Conservation (phyloP, 2,797 vertebrate genomes). For the Potorous gilbertii region DNA sequence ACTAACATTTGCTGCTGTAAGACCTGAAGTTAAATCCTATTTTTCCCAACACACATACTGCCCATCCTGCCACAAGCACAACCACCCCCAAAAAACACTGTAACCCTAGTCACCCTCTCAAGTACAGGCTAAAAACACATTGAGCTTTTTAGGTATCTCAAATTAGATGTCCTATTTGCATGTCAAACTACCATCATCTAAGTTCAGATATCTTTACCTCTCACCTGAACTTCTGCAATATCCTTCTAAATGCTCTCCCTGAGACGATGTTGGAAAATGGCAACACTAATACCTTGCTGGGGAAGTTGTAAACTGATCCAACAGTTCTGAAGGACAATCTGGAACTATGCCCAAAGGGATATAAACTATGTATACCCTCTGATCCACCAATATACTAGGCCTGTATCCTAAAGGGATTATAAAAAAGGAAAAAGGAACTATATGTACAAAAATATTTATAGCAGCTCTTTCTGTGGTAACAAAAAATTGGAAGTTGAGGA, state of each 20-base stretch:
- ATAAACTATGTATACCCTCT: no score
- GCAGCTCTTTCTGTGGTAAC: background rate
- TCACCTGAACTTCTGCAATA: background rate
- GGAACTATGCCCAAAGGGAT: no score
- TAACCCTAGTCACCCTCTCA: background rate
- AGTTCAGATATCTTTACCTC: background rate
- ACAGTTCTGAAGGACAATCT: no score
- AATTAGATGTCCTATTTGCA: background rate
- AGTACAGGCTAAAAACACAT: background rate
- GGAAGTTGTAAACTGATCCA: no score
- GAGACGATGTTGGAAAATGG: no score
- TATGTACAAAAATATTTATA: background rate
- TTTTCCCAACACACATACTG: slow-evolving; percentile 41
- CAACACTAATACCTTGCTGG: no score
- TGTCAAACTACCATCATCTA: background rate
- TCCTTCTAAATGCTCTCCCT: no score
- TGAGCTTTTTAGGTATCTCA: background rate
- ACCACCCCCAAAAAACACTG: background rate
- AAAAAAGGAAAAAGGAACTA: background rate
- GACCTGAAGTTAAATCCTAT: slow-evolving; percentile 31
- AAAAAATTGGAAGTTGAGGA: background rate
- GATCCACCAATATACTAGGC: no score
- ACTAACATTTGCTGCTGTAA: background rate
- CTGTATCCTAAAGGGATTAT: background rate
- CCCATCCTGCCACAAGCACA: background rate